Evolutionary conservation across 2,888 invertebrate species (phyloP), one percentile per base, ranked within the genome.

Genomic region (Limenitis camilla): DNA sequence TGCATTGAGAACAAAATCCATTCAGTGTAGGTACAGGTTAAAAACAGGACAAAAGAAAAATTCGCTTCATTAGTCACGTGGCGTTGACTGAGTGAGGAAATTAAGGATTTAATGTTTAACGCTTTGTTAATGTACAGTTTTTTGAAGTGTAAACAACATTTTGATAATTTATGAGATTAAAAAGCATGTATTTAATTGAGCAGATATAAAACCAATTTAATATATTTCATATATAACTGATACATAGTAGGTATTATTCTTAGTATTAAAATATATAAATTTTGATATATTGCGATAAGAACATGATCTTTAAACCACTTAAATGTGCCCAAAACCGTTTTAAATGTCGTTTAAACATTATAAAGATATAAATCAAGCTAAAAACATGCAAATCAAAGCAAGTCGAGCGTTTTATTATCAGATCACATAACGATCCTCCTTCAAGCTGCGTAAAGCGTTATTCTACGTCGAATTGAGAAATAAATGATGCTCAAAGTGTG

Each of bases 401-500:
- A 70, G 70, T 78, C 74, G 68, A 78, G 75, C 76, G 74, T 81
- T 83, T 82, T 81, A 82, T 81, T 81, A 81, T 80, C 75, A 76
- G 75, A 76, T 73, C 74, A 72, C 74, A 76, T 75, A 75, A 76
- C 79, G 77, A 82, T 76, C 80, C 81, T 82, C 81, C 77, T 81
- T 84, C 82, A 82, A 74, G 62, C 66, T 65, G 68, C 71, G 71
- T 69, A 71, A 73, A 76, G 76, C 74, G 74, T 72, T 71, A 80
- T 71, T 74, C 74, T 74, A 76, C 73, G 76, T 75, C 78, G 77
- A 80, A 74, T 71, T 70, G 71, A 69, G 72, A 79, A 80, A 84
- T 85, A 83, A 86, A 85, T 83, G 81, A 74, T 76, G 74, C 80
- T 83, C 76, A 81, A 82, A 85, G 83, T 82, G 84, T 83, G 82